phyloP scores from a whole-genome alignment of 2,113 vertebrate genomes.

The Pandion haliaetus region DNA sequence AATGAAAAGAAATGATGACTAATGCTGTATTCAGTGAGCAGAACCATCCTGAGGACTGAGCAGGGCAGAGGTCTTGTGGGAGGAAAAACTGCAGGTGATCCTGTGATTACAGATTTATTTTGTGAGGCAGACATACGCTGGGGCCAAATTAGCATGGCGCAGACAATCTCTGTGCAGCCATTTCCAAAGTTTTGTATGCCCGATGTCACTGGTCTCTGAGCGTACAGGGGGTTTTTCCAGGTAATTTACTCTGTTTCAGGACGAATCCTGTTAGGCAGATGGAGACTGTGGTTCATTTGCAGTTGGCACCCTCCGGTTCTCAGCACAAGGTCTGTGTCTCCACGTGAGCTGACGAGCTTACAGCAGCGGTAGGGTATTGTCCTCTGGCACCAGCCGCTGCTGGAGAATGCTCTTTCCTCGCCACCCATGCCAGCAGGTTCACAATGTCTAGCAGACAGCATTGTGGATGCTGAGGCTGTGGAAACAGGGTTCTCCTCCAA shows the following conservation, averaged over 20 bases:
- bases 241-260: background rate
- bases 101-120: constrained; percentile 17
- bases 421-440: background rate
- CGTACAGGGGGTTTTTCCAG: background rate
- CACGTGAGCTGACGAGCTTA: background rate
- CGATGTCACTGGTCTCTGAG: background rate
- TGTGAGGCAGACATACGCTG: rapidly evolving
- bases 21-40: constrained; percentile 17
- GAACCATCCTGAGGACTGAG: constrained; percentile 18
- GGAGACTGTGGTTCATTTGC: background rate
- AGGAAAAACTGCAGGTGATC: background rate
- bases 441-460: background rate
- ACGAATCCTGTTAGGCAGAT: background rate
- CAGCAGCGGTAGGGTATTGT: background rate
- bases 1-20: constrained; percentile 34
- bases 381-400: background rate
- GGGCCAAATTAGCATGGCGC: background rate
- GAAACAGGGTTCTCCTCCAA: background rate
- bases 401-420: background rate
- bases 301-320: background rate
- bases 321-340: background rate
- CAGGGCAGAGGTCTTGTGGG: constrained; percentile 21
- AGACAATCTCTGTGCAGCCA: background rate
- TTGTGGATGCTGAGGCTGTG: background rate
- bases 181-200: background rate